Base-by-base conservation (phyloP, 2,113 vertebrate species). In the Neolamprologus cancellatus region DNA sequence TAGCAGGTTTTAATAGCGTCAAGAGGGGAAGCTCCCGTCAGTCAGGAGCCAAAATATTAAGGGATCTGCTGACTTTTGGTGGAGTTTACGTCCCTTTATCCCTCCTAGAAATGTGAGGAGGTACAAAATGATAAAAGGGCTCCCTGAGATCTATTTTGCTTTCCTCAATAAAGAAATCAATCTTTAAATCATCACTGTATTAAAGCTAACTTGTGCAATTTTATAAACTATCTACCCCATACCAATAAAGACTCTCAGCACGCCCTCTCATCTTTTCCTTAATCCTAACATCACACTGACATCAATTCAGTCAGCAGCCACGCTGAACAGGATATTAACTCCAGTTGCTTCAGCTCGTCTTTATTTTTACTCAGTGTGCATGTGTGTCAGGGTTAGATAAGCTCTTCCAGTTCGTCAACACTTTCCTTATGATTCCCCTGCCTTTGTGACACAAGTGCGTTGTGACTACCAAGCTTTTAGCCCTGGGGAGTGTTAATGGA, bases 361-460 rank as follows among this genome's bases (percentile, higher is more conserved):
- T 92, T 93, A 81, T 89, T 92, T 93, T 90, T 89, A 78, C 54
- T 85, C 71, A 17, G 80, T 66, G 3, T 84, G 61, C 84, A 83
- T 57, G 18, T 59, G 84, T 92, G 89, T 44, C 82, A 64, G 66
- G 66, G 85, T 88, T 88, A 93, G 92, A 95, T 93, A 94, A 92
- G 93, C 91, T 69, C 52, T 86, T 88, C 78, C 87, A 87, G 53
- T 87, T 90, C 6, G 6, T 89, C 64, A 91, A 86, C 81, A 82
- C 48, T 52, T 82, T 44, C 79, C 57, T 83, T 14, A 74, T 46
- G 53, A n/a, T 84, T 64, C 61, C 84, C 4, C 50, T 71, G 66
- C 50, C 81, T 84, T 81, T 20, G 61, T 81, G 84, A 84, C 71
- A 54, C 81, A 89, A 92, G 87, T 87, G 52, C 23, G 81, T 85